A percentile compares a stretch with the other conserved stretches of the same genome.
These are phyloP conservation scores for Calliphora vicina DNA, from an alignment of 1,140 invertebrate species.

Conservation along the genomic window DNA sequence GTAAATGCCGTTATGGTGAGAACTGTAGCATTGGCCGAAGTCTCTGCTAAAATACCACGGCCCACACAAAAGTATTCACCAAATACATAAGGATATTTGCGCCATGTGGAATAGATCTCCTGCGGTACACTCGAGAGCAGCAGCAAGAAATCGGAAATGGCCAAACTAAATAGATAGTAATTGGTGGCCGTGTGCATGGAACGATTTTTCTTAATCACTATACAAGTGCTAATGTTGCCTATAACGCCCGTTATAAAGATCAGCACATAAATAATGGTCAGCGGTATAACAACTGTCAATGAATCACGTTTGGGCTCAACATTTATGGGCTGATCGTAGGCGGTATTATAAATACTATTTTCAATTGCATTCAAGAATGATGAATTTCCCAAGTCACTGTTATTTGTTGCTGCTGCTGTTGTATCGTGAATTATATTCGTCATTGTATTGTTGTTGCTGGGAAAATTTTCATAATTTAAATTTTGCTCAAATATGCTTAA, in stretches of 20 bases:
- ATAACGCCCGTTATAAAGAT: conserved; percentile 88
- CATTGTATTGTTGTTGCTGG: background rate
- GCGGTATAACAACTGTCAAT: conserved; percentile 77
- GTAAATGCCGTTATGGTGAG: conserved; percentile 94
- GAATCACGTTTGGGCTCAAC: conserved; percentile 67
- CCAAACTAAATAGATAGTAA: conserved; percentile 92
- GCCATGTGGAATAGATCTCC: conserved; percentile 89
- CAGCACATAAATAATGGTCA: conserved; percentile 81
- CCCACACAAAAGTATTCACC: conserved; percentile 86
- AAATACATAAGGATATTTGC: conserved; percentile 86
- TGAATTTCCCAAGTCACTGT: background rate
- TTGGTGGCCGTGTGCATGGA: conserved; percentile 94
- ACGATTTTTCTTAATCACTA: conserved; percentile 90
- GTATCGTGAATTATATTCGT: background rate
- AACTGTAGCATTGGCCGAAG: conserved; percentile 92
- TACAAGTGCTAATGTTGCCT: conserved; percentile 91
- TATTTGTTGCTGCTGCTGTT: background rate
- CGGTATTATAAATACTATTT: background rate
- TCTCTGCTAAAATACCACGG: conserved; percentile 85
- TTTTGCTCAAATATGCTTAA: background rate
- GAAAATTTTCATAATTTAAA: background rate
- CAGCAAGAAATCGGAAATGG: conserved; percentile 90
- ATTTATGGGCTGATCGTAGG: conserved; percentile 2
- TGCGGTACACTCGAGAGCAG: conserved; percentile 81
- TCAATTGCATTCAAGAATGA: background rate